Percentiles rank a stretch among this genome's conserved stretches.
Evolutionary conservation across 1,140 invertebrate genomes (phyloP).

Genomic region (Diabrotica virgifera): DNA sequence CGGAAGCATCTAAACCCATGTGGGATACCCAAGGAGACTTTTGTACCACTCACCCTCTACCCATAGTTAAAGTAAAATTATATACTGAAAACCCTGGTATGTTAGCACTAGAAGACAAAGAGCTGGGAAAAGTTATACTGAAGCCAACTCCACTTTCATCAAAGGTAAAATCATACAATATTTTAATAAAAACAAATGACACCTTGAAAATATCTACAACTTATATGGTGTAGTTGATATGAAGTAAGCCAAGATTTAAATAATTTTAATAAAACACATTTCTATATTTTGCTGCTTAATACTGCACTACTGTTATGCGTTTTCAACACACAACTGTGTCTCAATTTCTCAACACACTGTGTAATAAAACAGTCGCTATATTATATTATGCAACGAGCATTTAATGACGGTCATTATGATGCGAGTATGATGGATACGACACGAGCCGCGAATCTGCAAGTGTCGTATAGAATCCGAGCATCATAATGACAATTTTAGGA

Average conservation of each 20-base stretch:
- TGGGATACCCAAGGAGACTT: conserved; percentile 99
- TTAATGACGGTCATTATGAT: no score
- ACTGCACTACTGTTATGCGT: no score
- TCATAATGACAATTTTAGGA: no score
- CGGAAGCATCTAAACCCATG: conserved; percentile 98
- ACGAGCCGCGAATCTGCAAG: no score
- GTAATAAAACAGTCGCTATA: no score
- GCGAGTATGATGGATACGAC: no score
- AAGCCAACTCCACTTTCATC: conserved; percentile 88
- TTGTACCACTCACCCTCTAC: conserved; percentile 93
- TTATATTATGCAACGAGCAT: no score
- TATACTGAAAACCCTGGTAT: conserved; percentile 97
- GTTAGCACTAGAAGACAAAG: conserved; percentile 97
- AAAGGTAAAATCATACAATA: conserved; percentile 58
- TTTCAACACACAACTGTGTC: no score
- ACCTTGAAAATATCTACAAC: background rate
- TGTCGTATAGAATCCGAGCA: no score
- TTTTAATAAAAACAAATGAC: background rate
- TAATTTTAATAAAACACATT: no score
- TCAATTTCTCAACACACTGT: no score
- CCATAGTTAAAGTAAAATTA: conserved; percentile 94
- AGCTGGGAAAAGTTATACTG: conserved; percentile 91
- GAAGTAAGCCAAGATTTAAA: background rate
- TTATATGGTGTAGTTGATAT: background rate
- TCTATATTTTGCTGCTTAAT: no score